phyloP scores from a whole-genome alignment of 2,797 vertebrate genomes.

The Enteromius radiatus region DNA sequence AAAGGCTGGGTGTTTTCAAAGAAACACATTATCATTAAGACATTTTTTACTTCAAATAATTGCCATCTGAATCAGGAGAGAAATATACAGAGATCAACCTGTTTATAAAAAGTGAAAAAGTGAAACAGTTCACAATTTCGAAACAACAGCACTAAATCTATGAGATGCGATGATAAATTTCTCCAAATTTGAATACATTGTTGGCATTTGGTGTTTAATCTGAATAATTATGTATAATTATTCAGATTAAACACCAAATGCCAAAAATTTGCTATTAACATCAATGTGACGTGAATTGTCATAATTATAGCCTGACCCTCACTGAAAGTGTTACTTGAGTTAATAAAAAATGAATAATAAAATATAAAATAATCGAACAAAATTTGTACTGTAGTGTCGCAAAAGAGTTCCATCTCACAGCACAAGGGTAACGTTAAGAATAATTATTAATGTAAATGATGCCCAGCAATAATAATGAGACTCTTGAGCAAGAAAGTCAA shows the following conservation, averaged over 20 bases:
- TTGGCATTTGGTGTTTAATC: not conserved
- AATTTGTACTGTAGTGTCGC: not conserved
- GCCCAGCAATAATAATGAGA: slow-evolving; percentile 84
- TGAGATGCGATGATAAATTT: not conserved
- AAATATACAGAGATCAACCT: not conserved
- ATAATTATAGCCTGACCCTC: not conserved
- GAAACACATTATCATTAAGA: not conserved
- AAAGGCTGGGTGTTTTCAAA: not conserved
- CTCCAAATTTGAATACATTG: not conserved
- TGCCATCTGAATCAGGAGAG: not conserved
- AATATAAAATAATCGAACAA: not conserved
- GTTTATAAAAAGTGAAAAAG: not conserved
- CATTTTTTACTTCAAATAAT: not conserved
- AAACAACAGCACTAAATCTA: not conserved
- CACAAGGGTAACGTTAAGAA: slow-evolving; percentile 79
- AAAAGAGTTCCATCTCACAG: slow-evolving; percentile 51
- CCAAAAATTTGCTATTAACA: not conserved
- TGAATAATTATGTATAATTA: not conserved
- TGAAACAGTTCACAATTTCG: not conserved
- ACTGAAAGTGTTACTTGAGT: not conserved
- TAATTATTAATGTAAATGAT: slow-evolving; percentile 80
- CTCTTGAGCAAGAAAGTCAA: slow-evolving; percentile 72
- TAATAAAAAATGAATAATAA: not conserved
- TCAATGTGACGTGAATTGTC: not conserved
- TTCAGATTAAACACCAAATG: no score